A percentile compares a stretch with the other conserved stretches of the same genome.
phyloP scores from a whole-genome alignment of 2,888 invertebrate genomes.

The Lasius platythorax region DNA sequence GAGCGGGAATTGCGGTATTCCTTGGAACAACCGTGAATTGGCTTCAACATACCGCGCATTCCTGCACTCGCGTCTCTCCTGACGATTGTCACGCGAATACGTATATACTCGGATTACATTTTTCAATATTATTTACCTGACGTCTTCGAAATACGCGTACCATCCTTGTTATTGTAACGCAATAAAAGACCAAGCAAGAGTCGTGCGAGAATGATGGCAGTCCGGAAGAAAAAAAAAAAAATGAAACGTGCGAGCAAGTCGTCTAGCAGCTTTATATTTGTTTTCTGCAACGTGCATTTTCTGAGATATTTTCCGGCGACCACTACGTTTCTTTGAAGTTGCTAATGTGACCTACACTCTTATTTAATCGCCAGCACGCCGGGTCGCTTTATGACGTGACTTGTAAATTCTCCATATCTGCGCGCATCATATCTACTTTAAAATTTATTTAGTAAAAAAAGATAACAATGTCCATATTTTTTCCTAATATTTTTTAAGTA shows the following conservation, averaged over 20 bases:
- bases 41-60: slow-evolving; percentile 64
- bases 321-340: slow-evolving; percentile 41
- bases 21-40: slow-evolving; percentile 71
- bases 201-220: neutral
- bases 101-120: slow-evolving; percentile 14
- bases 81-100: slow-evolving; percentile 27
- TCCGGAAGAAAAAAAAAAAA: slow-evolving; percentile 11
- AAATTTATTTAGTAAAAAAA: slow-evolving; percentile 1
- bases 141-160: slow-evolving; percentile 11
- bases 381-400: neutral
- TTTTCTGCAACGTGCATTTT: neutral
- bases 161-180: slow-evolving; percentile 41
- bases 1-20: slow-evolving; percentile 66
- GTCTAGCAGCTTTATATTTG: slow-evolving; percentile 12
- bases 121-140: slow-evolving; percentile 12
- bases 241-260: neutral
- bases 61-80: slow-evolving; percentile 55
- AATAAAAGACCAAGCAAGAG: neutral
- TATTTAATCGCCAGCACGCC: slow-evolving; percentile 24
- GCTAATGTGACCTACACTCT: slow-evolving; percentile 12
- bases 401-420: neutral
- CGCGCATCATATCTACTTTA: neutral
- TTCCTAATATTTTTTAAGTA: neutral
- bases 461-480: neutral
- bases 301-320: neutral